Evolutionary conservation across 2,888 invertebrate genomes (phyloP), one percentile per base, ranked within the genome.

Genomic region (Drosophila parthenogenetica): DNA sequence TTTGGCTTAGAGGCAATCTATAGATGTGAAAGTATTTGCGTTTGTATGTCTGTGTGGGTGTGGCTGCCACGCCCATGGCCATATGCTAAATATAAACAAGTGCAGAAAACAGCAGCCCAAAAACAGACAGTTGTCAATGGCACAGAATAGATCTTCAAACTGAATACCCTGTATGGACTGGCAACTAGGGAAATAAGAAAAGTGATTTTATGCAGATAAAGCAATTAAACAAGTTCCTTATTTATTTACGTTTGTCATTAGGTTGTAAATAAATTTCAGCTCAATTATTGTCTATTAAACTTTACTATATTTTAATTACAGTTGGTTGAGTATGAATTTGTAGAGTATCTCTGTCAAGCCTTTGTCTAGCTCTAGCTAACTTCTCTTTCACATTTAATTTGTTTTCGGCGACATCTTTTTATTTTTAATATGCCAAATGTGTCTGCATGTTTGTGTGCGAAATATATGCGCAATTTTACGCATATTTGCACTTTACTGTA

Each of bases 401-500:
- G 48, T 54, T 62, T 48, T 32, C 50, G 37, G 72, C 54, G 73
- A 76, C 69, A 62, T 76, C 29, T 29, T 75, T 68, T 50, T 66
- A 29, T 39, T 51, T 77, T 59, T 65, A 64, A 74, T 77, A 60
- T 77, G 64, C 63, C 67, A 68, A 79, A 70, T 76, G 68, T 69
- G 59, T 53, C 14, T 45, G 11, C 66, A 25, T 53, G 57, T 43
- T 46, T 43, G 29, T 57, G 62, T 43, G 58, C 48, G 35, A 48
- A 62, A 71, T 60, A 62, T 75, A 59, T 79, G 64, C 62, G 55
- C 72, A 78, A 83, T 83, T 83, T 83, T 69, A 79, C 82, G 87
- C 87, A 77, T 83, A 86, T 83, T 81, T 87, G 81, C 79, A 79
- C 87, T 83, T 70, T 46, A 59, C 55, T 76, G 69, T 68, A 46